These are phyloP conservation scores for Linnaemya vulpina DNA, from an alignment of 2,888 invertebrate genomes.

Conservation along the genomic window DNA sequence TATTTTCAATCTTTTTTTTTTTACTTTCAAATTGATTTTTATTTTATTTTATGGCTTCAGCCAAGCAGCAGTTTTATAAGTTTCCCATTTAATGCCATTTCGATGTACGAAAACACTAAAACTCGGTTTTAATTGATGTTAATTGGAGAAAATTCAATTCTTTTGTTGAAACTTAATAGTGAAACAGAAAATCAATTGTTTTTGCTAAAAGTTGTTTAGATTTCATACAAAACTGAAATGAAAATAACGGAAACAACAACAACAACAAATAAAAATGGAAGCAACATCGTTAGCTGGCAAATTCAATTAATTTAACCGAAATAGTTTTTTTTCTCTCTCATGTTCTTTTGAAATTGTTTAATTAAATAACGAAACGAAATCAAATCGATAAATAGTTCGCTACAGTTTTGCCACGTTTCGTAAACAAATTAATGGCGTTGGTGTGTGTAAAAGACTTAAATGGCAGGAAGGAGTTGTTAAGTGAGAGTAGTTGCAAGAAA, in stretches of 20 bases:
- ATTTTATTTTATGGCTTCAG: not conserved
- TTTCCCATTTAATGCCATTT: constrained; percentile 20
- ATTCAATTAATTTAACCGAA: constrained; percentile 50
- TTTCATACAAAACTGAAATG: constrained; percentile 21
- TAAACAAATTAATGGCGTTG: constrained; percentile 23
- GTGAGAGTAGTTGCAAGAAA: not conserved
- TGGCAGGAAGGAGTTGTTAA: not conserved
- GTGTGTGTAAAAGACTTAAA: constrained; percentile 23
- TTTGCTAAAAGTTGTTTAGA: constrained; percentile 29
- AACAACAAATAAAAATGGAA: not conserved
- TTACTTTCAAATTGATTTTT: constrained; percentile 3
- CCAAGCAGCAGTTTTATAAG: not conserved
- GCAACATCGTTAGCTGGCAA: constrained; percentile 32
- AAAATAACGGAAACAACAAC: not conserved
- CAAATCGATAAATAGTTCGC: constrained; percentile 4
- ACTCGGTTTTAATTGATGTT: constrained; percentile 58
- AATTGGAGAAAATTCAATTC: constrained; percentile 62
- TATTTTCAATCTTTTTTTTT: not conserved
- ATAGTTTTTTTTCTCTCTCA: constrained; percentile 10
- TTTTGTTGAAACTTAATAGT: constrained; percentile 49
- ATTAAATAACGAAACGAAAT: constrained; percentile 56
- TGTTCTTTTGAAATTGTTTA: constrained; percentile 46
- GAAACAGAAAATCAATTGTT: constrained; percentile 27
- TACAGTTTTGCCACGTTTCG: constrained; percentile 13
- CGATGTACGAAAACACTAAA: constrained; percentile 1